Conservation (phyloP, 2,888 invertebrate species). For the Trypoxylon attenuatum region DNA sequence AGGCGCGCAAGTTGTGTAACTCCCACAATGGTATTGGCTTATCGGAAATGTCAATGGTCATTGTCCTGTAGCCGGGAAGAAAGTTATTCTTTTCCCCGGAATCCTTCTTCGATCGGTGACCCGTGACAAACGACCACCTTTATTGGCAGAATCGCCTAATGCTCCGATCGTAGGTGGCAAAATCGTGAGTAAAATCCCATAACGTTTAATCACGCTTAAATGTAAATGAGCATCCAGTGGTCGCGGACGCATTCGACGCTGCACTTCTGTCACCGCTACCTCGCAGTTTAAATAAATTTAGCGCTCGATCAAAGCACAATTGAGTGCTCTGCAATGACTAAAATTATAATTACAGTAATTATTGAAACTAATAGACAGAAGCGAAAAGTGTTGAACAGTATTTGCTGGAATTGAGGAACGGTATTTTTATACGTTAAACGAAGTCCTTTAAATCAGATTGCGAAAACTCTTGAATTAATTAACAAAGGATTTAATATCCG, state of each 20-base stretch:
- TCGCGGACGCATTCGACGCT: conserved; percentile 6
- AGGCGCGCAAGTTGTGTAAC: conserved; percentile 27
- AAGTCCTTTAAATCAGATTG: no score
- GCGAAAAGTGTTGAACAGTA: no score
- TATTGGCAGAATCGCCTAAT: conserved; percentile 51
- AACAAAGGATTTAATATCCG: no score
- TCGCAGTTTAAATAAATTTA: conserved; percentile 33
- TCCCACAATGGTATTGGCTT: conserved; percentile 7
- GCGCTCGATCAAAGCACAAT: no score
- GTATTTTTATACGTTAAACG: no score
- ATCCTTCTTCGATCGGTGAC: neutral
- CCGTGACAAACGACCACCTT: conserved; percentile 53
- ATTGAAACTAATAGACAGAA: no score
- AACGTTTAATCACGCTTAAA: conserved; percentile 46
- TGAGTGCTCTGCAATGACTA: no score
- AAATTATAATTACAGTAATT: no score
- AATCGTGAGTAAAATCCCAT: conserved; percentile 52
- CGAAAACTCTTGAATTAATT: no score
- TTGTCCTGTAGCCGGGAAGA: conserved; percentile 8
- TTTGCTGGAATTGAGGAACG: no score
- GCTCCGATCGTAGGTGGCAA: conserved; percentile 47
- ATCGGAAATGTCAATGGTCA: conserved; percentile 25
- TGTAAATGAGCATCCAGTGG: conserved; percentile 40
- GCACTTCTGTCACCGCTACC: conserved; percentile 4
- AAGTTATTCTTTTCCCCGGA: conserved; percentile 32